Conservation (phyloP, 2,888 invertebrate genomes). For the Drosophila meridionalis region DNA sequence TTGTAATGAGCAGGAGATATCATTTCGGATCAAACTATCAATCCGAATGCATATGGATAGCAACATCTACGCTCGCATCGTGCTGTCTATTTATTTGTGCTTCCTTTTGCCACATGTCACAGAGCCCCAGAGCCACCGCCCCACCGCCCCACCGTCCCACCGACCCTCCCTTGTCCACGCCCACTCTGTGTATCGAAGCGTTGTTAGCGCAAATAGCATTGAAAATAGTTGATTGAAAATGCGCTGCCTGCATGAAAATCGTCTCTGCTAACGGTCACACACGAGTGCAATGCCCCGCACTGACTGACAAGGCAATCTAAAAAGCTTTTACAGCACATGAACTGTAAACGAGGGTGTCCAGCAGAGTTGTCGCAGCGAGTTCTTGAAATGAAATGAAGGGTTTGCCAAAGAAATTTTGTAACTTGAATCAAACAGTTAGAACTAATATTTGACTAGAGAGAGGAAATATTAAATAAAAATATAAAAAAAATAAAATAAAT, state of each 20-base stretch:
- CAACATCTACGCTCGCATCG: background rate
- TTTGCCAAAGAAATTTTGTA: too few relatives aligned
- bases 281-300: conserved; percentile 59
- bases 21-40: conserved; percentile 35
- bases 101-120: conserved; percentile 9
- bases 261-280: conserved; percentile 67
- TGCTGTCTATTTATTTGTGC: conserved; percentile 2
- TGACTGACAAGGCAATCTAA: conserved; percentile 76
- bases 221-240: conserved; percentile 70
- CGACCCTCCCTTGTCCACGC: background rate
- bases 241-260: conserved; percentile 48
- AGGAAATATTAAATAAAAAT: too few relatives aligned
- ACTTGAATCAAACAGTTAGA: too few relatives aligned
- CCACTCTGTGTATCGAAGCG: conserved; percentile 25
- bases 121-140: background rate
- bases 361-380: background rate
- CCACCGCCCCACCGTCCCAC: background rate
- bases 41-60: conserved; percentile 4
- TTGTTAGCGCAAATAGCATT: conserved; percentile 48
- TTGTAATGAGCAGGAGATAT: conserved; percentile 38
- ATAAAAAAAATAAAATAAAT: too few relatives aligned
- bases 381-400: background rate
- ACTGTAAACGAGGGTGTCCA: conserved; percentile 19
- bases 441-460: too few relatives aligned
- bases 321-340: conserved; percentile 53